Percentiles rank a stretch among this genome's conserved stretches.
These are phyloP conservation scores for Andrena minutula DNA, from an alignment of 2,888 invertebrate species.

Conservation along the genomic window DNA sequence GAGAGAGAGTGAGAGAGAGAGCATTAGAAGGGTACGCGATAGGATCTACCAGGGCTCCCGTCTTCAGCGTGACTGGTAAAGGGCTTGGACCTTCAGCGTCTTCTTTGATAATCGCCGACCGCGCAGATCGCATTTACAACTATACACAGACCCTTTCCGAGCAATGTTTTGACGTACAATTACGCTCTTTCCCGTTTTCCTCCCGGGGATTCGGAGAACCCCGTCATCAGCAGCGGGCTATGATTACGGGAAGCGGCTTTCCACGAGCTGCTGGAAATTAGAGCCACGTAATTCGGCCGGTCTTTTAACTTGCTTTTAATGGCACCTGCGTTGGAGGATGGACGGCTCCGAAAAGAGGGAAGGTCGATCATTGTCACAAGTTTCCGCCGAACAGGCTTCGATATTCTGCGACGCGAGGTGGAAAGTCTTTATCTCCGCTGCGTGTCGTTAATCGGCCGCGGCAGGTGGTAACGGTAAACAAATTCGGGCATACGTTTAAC, in stretches of 20 bases:
- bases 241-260: conserved; percentile 25
- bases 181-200: conserved; percentile 39
- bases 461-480: conserved; percentile 19
- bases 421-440: not conserved
- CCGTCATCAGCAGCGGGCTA: not conserved
- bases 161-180: conserved; percentile 74
- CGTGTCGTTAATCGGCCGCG: not conserved
- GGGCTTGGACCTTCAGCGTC: conserved; percentile 63
- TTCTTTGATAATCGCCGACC: conserved; percentile 81
- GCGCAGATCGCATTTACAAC: conserved; percentile 49
- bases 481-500: conserved; percentile 13
- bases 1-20: conserved; percentile 25
- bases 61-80: conserved; percentile 83
- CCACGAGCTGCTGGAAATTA: conserved; percentile 11
- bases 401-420: conserved; percentile 2
- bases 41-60: conserved; percentile 83
- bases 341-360: not conserved
- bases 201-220: not conserved
- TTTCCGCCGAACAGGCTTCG: not conserved
- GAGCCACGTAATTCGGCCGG: conserved; percentile 11
- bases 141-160: conserved; percentile 27
- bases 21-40: conserved; percentile 71
- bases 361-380: not conserved
- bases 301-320: conserved; percentile 6
- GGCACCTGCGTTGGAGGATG: not conserved